A percentile compares a stretch with the other conserved stretches of the same genome.
Evolutionary conservation across 2,113 vertebrate species (phyloP).

Genomic region (Stictonetta naevosa): DNA sequence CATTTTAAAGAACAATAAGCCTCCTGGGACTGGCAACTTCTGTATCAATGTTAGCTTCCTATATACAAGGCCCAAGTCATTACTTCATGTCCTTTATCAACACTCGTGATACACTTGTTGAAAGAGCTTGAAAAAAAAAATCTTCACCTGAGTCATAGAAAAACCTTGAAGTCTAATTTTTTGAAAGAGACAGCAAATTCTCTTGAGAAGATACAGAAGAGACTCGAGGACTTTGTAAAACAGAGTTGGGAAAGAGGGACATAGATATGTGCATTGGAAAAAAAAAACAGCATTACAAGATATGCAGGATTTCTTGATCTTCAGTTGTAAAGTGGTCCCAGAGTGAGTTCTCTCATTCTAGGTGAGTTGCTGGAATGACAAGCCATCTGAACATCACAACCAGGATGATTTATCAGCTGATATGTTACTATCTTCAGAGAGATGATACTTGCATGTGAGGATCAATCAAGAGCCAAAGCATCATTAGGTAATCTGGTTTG

Average conservation of each 20-base stretch:
- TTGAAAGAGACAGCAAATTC: background rate
- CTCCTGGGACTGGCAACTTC: background rate
- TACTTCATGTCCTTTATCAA: background rate
- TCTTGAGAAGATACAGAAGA: background rate
- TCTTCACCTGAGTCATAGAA: background rate
- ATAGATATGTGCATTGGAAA: background rate
- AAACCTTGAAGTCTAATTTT: background rate
- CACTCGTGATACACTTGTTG: background rate
- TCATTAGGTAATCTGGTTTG: background rate
- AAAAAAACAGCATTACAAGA: background rate
- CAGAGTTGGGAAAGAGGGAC: background rate
- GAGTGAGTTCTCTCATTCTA: background rate
- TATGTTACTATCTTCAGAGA: background rate
- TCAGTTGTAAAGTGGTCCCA: background rate
- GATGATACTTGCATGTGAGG: background rate
- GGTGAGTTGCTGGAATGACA: background rate
- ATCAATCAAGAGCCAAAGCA: background rate
- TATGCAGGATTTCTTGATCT: background rate
- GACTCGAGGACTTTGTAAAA: background rate
- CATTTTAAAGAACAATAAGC: background rate
- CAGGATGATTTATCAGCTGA: background rate
- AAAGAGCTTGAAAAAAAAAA: background rate
- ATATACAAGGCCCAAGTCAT: background rate
- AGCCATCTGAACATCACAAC: background rate
- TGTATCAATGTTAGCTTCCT: background rate